Conservation (phyloP, 30 jellyfish, hydroid and myxozoan species). For the Haliclystus octoradiatus region DNA sequence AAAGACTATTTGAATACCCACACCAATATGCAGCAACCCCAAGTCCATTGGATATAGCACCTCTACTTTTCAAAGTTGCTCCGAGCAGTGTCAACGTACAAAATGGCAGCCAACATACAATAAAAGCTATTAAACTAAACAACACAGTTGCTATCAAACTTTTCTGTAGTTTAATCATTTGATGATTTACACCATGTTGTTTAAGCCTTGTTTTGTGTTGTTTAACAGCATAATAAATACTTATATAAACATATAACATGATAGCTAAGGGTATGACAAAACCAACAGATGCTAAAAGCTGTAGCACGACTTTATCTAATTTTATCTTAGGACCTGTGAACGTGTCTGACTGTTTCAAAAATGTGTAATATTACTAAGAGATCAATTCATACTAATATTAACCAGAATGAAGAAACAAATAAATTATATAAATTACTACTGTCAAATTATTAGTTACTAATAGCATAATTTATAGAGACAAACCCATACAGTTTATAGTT, state of each 20-base stretch:
- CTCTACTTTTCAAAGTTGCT: constrained; percentile 22
- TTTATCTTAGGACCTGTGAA: constrained; percentile 45
- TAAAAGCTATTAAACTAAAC: constrained; percentile 70
- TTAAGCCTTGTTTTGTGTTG: constrained; percentile 64
- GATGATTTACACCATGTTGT: constrained; percentile 45
- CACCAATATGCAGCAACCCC: constrained; percentile 98
- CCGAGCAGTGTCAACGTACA: constrained; percentile 47
- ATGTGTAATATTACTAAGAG: too few species aligned
- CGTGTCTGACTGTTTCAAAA: too few species aligned
- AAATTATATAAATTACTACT: too few species aligned
- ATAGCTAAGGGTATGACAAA: constrained; percentile 44
- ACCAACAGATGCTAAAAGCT: constrained; percentile 55
- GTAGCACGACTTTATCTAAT: constrained; percentile 36
- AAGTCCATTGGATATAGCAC: constrained; percentile 65
- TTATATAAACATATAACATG: constrained; percentile 47
- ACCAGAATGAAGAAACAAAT: too few species aligned
- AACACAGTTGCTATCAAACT: constrained; percentile 63
- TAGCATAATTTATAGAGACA: too few species aligned
- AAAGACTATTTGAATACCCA: constrained; percentile 77
- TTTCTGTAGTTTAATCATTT: constrained; percentile 56
- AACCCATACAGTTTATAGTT: too few species aligned
- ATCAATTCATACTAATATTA: too few species aligned
- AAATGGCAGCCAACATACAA: constrained; percentile 87
- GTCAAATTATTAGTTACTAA: too few species aligned
- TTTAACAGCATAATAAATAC: constrained; percentile 61